Evolutionary conservation across 2,888 invertebrate species (phyloP), one percentile per base, ranked within the genome.

Genomic region (Tethea ocularis): DNA sequence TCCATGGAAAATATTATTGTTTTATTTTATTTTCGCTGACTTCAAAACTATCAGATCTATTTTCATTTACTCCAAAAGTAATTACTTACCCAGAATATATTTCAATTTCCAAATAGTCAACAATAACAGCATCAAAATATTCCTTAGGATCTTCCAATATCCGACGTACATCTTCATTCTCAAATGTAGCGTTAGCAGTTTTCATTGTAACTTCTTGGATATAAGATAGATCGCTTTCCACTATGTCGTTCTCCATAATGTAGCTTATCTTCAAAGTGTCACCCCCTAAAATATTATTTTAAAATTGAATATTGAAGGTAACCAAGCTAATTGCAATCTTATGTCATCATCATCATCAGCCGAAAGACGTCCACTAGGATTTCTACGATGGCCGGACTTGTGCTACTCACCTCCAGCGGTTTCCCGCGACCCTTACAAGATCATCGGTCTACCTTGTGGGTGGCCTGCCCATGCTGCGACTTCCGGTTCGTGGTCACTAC

Each of bases 31-130:
- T n/a, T n/a, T n/a, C n/a, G n/a, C n/a, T n/a, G n/a, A n/a, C n/a
- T n/a, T n/a, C n/a, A n/a, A n/a, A n/a, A n/a, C n/a, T n/a, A n/a
- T n/a, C n/a, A n/a, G n/a, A n/a, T n/a, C n/a, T n/a, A n/a, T n/a
- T n/a, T n/a, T n/a, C n/a, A n/a, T n/a, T n/a, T 13, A 13, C 33
- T 33, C 2, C 1, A 8, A 20, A 20, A 46, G 0, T 4, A 2
- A 20, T 7, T n/a, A 62, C 60, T 54, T 60, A 74, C 74, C 72
- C 74, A 7, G 64, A 52, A 41, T 65, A 66, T 1, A 70, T 33
- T 60, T 72, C 71, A 0, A 61, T 63, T 56, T 67, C 67, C 26
- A 68, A 57, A 66, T 67, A 67, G 51, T 74, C 74, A 0, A 59
- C 64, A 8, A 74, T 62, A 2, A 71, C 66, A 17, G 62, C 65